A percentile compares a stretch with the other conserved stretches of the same genome.
Conservation (phyloP, 2,113 vertebrate species). For the Callipepla californica region DNA sequence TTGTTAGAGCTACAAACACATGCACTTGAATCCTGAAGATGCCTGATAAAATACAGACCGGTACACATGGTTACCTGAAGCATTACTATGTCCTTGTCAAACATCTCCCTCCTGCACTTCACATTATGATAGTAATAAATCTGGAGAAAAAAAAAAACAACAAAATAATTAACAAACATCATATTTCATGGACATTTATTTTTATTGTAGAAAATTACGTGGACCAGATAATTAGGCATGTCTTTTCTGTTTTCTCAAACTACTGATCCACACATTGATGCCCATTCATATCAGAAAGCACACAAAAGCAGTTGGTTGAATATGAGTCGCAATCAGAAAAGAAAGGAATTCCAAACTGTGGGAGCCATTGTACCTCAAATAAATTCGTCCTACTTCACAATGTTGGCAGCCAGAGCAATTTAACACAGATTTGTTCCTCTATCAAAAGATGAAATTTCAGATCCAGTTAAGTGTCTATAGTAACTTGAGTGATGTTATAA, state of each 20-base stretch:
- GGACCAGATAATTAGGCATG: not conserved
- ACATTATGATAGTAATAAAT: slow-evolving; percentile 99
- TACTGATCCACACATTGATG: not conserved
- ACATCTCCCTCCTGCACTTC: slow-evolving; percentile 98
- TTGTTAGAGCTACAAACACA: not conserved
- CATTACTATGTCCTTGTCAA: slow-evolving; percentile 97
- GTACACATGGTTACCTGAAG: slow-evolving; percentile 83
- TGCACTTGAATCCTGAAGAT: not conserved
- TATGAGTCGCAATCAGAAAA: not conserved
- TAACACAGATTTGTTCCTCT: not conserved
- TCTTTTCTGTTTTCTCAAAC: not conserved
- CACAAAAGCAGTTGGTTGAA: not conserved
- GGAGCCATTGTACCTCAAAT: not conserved
- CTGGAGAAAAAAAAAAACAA: slow-evolving; percentile 74
- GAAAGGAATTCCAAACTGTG: not conserved
- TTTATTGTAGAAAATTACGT: not conserved
- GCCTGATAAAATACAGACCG: not conserved
- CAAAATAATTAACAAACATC: not conserved
- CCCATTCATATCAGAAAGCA: not conserved
- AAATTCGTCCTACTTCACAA: not conserved
- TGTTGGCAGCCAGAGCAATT: not conserved
- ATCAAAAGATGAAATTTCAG: not conserved
- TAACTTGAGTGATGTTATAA: not conserved
- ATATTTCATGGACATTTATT: not conserved
- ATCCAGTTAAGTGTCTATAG: not conserved